Evolutionary conservation across 2,888 invertebrate genomes (phyloP), one percentile per base, ranked within the genome.

Genomic region (Helicoverpa assulta): DNA sequence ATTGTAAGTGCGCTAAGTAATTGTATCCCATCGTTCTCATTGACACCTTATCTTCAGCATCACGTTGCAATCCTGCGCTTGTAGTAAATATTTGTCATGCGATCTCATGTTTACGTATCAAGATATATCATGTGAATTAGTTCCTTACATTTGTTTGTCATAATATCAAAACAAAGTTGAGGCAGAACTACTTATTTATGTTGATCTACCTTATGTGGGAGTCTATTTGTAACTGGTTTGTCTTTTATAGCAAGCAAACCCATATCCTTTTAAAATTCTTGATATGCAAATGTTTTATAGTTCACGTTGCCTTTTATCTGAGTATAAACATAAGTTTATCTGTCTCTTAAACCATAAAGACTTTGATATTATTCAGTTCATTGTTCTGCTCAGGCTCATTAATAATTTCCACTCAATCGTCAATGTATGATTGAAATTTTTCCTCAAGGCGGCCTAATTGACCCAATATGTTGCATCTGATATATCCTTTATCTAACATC

Each of bases 41-140:
- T 83, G 82, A 82, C 73, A 80, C 80, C 40, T 71, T 65, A 77
- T 70, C 71, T 72, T 16, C 18, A 63, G 65, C 51, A 72, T 81
- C 84, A 73, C 67, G 67, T 83, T 65, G 72, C 76, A 52, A 59
- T 67, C 79, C 76, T 79, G 82, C 64, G 72, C 74, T 66, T 62
- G 74, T 78, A 78, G 82, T 82, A 84, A 84, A 84, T 78, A 84
- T 84, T 82, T 82, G 83, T 76, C 76, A 84, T 70, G 33, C 50
- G 82, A 82, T 70, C 66, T 66, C 33, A 14, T 78, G 70, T 80
- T 75, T 84, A 74, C 75, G 57, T 72, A 59, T 52, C 57, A 56
- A 59, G 64, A 75, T 70, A 37, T 40, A 53, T 75, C 40, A 58
- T 51, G 43, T 59, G 52, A 59, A 59, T 73, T 78, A 72, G 73